Evolutionary conservation across 1,140 invertebrate genomes (phyloP), one percentile per base, ranked within the genome.

Genomic region (Adelges cooleyi): DNA sequence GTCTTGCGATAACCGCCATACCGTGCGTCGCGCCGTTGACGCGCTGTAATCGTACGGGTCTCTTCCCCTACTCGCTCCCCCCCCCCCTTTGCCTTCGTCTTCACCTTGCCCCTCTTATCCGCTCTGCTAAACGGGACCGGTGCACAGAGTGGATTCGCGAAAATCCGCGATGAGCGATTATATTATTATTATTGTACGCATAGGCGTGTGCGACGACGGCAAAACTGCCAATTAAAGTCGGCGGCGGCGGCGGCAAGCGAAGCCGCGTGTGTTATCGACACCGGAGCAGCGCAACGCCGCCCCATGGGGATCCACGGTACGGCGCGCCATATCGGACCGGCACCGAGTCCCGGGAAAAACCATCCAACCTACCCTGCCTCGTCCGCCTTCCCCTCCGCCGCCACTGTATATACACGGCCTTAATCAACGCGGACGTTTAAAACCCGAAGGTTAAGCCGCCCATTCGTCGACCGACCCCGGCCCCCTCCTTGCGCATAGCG

Each of bases 191-290:
- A n/a, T n/a, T 33, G 5, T 5, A 11, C 11, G 40, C 15, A 18
- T 13, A 48, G 54, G 54, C 54, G 54, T 44, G 54, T 25, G 54
- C 40, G 42, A 29, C 40, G 42, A 29, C 42, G 23, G 22, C 25
- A 48, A 62, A 59, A 62, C 54, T 62, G 54, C 54, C 54, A 62
- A 62, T 62, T 62, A 62, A 62, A 62, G 54, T 48, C 54, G 11
- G 11, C 36, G 42, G n/a, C 29, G 46, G 46, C 40, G 40, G 54
- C 20, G 46, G 38, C 54, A 42, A 62, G 29, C 29, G 11, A 33
- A n/a, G 53, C 53, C 38, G 36, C 36, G 53, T 62, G 54, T 62
- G 54, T 62, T 62, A 62, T 62, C 54, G 40, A 62, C 54, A 62
- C 42, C 54, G 42, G 40, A 62, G 54, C 54, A 62, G 54, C 42